Base-by-base conservation (phyloP, 2,113 vertebrate genomes). In the Boleophthalmus pectinirostris region DNA sequence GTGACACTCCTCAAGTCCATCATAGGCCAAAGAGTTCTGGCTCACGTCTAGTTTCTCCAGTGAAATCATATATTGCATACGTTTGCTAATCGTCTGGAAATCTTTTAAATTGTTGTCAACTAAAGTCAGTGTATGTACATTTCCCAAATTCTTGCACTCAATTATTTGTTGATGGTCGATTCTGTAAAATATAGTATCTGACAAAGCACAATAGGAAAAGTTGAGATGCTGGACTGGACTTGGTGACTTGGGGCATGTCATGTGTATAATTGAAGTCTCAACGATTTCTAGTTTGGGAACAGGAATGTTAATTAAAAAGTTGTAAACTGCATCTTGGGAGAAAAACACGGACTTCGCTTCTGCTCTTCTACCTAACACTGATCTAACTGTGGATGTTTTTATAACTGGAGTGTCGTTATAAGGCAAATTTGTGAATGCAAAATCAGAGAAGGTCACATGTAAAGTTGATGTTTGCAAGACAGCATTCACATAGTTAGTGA, bases 181-280 rank as follows among this genome's bases (percentile, higher is more conserved):
- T 38, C 33, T 74, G 24, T 87, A 90, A 77, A 98, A 98, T 79
- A 97, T 64, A 0, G 68, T 0, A 0, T 98, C 96, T 0, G 94
- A 94, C 35, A 98, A 3, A 8, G 93, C 89, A 66, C 96, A 95
- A 68, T 78, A 72, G 1, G 95, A 95, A 79, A 98, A 94, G 75
- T 95, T 90, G 74, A 98, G 75, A 61, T 92, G 70, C 6, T 78
- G 73, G 70, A 96, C 91, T 4, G 57, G 75, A 73, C 95, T 98
- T 6, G 61, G 76, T 6, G 70, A 79, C 0, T 56, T 56, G 11
- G 97, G 97, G 73, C 96, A 98, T 46, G 94, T 92, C 95, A 98
- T 95, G 69, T 96, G 93, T 4, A 97, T 66, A 5, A 97, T 87
- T 24, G 70, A 83, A 0, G 94, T 38, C 53, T 93, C 88, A 12